phyloP scores from a whole-genome alignment of 2,888 invertebrate genomes.

The Watsonalla binaria region DNA sequence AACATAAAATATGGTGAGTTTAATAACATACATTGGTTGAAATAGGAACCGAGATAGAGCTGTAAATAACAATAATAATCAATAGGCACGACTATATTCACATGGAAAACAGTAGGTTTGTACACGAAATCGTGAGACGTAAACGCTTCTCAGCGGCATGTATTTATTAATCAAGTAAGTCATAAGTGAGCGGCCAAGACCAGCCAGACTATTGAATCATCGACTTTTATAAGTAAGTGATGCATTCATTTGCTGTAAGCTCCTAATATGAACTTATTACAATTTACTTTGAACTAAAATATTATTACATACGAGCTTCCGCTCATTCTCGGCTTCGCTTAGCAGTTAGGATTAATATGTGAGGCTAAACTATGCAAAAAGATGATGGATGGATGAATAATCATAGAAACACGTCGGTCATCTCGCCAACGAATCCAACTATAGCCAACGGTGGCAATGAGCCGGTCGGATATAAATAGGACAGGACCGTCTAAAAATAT shows the following conservation, averaged over 20 bases:
- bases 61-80: background rate
- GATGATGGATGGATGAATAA: slow-evolving; percentile 18
- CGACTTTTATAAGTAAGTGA: background rate
- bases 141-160: slow-evolving; percentile 24
- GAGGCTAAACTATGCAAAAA: slow-evolving; percentile 4
- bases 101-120: slow-evolving; percentile 12
- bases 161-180: slow-evolving; percentile 9
- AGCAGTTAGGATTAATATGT: too few species aligned
- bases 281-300: too few species aligned
- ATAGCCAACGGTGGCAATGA: slow-evolving; percentile 46
- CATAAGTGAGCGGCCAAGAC: slow-evolving; percentile 25
- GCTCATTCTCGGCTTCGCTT: too few species aligned
- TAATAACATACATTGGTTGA: background rate
- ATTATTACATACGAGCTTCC: too few species aligned
- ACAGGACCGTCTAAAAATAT: slow-evolving; percentile 65
- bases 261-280: too few species aligned
- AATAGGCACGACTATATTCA: slow-evolving; percentile 12
- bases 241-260: background rate
- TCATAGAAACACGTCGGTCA: slow-evolving; percentile 28
- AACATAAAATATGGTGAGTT: background rate
- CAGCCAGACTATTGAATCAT: slow-evolving; percentile 30
- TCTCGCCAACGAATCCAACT: slow-evolving; percentile 46
- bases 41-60: background rate
- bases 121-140: slow-evolving; percentile 23
- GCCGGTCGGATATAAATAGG: slow-evolving; percentile 73